Base-by-base conservation (phyloP, 2,888 invertebrate species). In the Zaprionus obscuricornis region DNA sequence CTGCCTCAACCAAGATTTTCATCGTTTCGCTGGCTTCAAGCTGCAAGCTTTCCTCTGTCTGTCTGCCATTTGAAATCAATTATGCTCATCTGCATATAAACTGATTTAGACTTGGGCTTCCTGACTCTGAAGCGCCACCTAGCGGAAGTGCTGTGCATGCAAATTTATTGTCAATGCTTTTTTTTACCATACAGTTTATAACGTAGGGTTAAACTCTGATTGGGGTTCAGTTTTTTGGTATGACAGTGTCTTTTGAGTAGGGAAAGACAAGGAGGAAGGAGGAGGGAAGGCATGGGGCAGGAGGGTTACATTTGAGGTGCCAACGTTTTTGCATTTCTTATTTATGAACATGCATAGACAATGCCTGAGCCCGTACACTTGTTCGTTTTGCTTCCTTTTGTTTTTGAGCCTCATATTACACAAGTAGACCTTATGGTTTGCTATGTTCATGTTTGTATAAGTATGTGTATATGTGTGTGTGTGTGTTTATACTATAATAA, bases 71-170 rank as follows among this genome's bases (percentile, higher is more conserved):
- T 67, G 69, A 82, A 85, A 85, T 87, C 86, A 85, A 87, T 85
- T 87, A 85, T 84, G 77, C 87, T 87, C 85, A 85, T 85, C 86
- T 78, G 86, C 85, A 85, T 87, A 86, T 87, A 86, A 84, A 86
- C 68, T 52, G 73, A 71, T 74, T 84, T 70, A 50, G 54, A 75
- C 68, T 58, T 34, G 45, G 59, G 64, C 68, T 74, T 60, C 67
- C 68, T 46, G 40, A 18, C 47, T 52, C 49, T 46, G 49, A 17
- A 14, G 29, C 22, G 46, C 29, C 54, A 47, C 54, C 56, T 37
- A 56, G 46, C 58, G 81, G 84, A 84, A 84, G 82, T 72, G 79
- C 83, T 73, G 67, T 60, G 76, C 62, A 82, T 82, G 85, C 85
- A 82, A 82, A 85, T 82, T 85, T 81, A 75, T 81, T 85, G 85